Evolutionary conservation across 2,888 invertebrate genomes (phyloP).

Genomic region (Seira musarum): DNA sequence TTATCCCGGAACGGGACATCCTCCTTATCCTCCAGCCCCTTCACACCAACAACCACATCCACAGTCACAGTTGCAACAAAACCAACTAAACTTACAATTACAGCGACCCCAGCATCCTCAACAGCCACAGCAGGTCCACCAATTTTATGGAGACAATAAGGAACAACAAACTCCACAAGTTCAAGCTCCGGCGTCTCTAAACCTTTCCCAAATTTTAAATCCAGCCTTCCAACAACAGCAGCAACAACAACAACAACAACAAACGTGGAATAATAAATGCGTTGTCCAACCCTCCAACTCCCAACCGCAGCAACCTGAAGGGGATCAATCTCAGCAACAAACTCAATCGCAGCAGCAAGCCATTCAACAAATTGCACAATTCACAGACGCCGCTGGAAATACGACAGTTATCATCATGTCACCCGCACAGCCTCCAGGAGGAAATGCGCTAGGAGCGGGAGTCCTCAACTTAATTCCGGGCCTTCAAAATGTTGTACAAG

Average conservation of each 20-base stretch:
- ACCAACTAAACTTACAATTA: background rate
- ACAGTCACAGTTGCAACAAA: conserved; percentile 17
- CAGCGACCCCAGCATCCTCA: background rate
- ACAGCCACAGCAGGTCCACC: background rate
- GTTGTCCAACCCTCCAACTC: background rate
- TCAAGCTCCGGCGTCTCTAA: background rate
- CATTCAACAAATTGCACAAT: conserved; percentile 50
- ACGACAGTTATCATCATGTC: conserved; percentile 25
- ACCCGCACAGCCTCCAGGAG: conserved; percentile 21
- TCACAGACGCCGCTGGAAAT: conserved; percentile 23
- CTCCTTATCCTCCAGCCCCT: background rate
- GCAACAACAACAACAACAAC: conserved; percentile 18
- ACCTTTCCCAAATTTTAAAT: background rate
- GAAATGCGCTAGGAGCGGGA: background rate
- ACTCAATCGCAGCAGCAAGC: background rate
- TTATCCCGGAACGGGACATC: background rate
- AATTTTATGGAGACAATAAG: background rate
- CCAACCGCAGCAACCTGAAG: conserved; percentile 18
- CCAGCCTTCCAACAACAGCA: conserved; percentile 20
- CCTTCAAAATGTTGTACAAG: conserved; percentile 5
- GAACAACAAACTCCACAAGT: background rate
- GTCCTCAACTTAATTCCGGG: conserved; percentile 35
- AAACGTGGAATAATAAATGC: background rate
- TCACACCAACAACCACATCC: background rate
- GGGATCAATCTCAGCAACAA: background rate